These are phyloP conservation scores for Leuciscus idus DNA, from an alignment of 2,113 vertebrate genomes.

Conservation along the genomic window DNA sequence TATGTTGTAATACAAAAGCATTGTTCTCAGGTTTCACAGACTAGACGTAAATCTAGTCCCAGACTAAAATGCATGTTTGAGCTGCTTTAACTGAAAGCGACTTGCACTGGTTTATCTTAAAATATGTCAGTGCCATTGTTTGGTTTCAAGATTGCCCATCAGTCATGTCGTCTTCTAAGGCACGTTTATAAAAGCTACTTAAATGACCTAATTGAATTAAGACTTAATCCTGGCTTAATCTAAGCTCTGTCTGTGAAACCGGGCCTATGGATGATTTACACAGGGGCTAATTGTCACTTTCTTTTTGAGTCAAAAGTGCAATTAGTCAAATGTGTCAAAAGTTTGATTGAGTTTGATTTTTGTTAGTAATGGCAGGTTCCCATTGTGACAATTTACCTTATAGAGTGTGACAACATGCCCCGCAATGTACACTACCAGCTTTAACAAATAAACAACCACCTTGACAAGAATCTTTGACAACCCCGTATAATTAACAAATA, in stretches of 20 bases:
- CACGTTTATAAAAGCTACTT: too few species aligned
- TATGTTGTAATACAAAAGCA: neutral
- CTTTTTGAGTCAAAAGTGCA: neutral
- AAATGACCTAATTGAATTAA: too few species aligned
- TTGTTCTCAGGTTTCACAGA: too few species aligned
- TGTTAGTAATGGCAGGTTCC: neutral
- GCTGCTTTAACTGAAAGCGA: too few species aligned
- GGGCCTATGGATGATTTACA: neutral
- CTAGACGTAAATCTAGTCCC: too few species aligned
- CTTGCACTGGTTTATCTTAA: too few species aligned
- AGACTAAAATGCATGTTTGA: too few species aligned
- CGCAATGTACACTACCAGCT: neutral
- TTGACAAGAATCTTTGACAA: neutral
- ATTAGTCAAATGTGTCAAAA: neutral
- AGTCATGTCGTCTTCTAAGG: too few species aligned
- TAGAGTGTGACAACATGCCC: neutral
- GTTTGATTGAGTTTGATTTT: neutral
- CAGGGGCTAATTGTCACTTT: neutral
- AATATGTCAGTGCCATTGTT: too few species aligned
- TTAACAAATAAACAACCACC: neutral
- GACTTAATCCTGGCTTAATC: too few species aligned
- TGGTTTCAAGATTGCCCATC: too few species aligned
- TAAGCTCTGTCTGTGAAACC: too few species aligned
- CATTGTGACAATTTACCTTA: neutral
- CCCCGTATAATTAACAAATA: neutral